phyloP scores from a whole-genome alignment of 2,113 vertebrate species.

The Hemicordylus capensis region DNA sequence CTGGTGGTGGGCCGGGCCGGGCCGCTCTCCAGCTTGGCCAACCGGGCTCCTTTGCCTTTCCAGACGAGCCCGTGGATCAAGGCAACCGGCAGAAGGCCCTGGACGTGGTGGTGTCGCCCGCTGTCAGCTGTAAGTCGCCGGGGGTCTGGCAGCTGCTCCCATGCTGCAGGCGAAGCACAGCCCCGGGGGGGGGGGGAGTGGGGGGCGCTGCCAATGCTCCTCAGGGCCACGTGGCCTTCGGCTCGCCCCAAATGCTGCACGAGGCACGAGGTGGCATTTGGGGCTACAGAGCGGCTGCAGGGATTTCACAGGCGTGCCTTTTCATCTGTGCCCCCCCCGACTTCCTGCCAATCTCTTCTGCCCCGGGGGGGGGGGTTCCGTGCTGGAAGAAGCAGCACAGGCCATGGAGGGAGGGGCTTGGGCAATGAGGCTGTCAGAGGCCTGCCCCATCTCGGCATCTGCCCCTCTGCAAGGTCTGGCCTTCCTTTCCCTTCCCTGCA shows the following conservation, averaged over 20 bases:
- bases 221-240: no score
- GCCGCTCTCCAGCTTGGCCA: background rate
- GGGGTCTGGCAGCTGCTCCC: background rate
- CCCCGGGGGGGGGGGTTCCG: background rate
- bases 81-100: constrained; percentile 90
- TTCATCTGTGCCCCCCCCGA: no score
- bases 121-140: constrained; percentile 86
- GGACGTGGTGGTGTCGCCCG: constrained; percentile 86
- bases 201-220: no score
- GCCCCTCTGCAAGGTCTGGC: background rate
- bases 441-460: fast-evolving
- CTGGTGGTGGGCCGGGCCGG: background rate
- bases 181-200: no score
- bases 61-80: constrained; percentile 88
- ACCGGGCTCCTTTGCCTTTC: background rate
- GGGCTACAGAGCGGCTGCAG: no score
- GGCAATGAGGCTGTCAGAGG: background rate
- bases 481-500: constrained; percentile 51
- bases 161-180: background rate
- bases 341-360: no score
- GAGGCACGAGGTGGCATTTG: no score
- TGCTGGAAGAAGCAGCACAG: background rate
- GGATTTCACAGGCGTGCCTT: no score
- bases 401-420: background rate
- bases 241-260: no score